These are phyloP conservation scores for Petrolisthes cinctipes DNA, from an alignment of 2,888 invertebrate species.

Conservation along the genomic window DNA sequence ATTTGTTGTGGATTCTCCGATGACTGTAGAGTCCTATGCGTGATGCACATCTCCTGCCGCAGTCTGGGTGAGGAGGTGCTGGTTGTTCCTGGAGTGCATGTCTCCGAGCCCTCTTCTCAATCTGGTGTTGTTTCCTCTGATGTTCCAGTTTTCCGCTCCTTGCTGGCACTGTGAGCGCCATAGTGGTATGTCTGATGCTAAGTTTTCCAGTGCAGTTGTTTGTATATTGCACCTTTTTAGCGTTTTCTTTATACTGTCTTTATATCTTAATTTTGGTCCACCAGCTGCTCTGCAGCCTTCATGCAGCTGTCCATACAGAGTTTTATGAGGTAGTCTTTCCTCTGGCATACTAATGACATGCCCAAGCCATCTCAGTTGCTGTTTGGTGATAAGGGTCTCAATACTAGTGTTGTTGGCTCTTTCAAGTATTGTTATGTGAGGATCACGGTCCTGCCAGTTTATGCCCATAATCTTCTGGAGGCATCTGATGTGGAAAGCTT, in stretches of 20 bases:
- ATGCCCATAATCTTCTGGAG: neutral
- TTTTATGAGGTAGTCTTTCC: neutral
- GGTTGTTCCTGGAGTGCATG: too few species aligned
- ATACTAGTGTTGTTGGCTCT: neutral
- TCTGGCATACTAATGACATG: neutral
- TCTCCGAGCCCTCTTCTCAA: too few species aligned
- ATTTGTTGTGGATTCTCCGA: neutral
- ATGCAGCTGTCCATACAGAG: neutral
- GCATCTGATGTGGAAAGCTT: neutral
- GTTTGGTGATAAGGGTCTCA: neutral
- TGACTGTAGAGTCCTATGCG: neutral
- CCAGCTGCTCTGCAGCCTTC: neutral
- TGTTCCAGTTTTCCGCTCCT: neutral
- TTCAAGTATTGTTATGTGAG: neutral
- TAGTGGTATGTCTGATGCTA: neutral
- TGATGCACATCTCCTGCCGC: conserved; percentile 1
- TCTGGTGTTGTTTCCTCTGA: too few species aligned
- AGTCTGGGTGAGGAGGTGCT: neutral
- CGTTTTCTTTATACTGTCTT: neutral
- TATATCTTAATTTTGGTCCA: neutral
- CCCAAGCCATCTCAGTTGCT: neutral
- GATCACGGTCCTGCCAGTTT: neutral
- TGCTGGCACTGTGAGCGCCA: neutral
- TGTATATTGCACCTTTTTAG: too few species aligned
- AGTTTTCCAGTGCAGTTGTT: too few species aligned